Base-by-base conservation (phyloP, 30 jellyfish, hydroid and myxozoan genomes). In the Chrysaora quinquecirrha region DNA sequence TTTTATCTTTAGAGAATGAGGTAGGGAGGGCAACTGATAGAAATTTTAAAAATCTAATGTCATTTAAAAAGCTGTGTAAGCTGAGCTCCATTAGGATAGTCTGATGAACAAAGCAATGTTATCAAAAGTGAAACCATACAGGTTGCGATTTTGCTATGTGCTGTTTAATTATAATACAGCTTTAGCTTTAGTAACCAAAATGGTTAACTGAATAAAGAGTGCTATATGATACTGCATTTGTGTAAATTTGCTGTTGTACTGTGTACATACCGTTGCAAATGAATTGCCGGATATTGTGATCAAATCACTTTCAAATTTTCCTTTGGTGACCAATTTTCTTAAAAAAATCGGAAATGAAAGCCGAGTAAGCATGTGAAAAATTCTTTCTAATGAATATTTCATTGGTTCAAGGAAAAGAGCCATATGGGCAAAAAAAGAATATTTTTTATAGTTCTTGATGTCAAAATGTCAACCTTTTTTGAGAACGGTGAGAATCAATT, bases 401-500 rank as follows among this genome's bases (percentile, higher is more conserved):
- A 43, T 43, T 43, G 58, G 58, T 43, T 43, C 58, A 43, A 43
- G 58, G 58, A 43, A 43, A 43, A 43, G 58, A 43, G 58, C 58
- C 58, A 43, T 43, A 43, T 43, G 58, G 58, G 58, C 58, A 9
- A 43, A 43, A 43, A 43, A 43, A 43, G 58, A 43, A 43, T 6
- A 43, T 43, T 43, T 9, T 43, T 43, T 43, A 9, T 6, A 43
- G 58, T 43, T 43, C 16, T 43, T 43, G 58, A 43, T 6, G 58
- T 43, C 58, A 43, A 43, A 43, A 43, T 16, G 58, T 43, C 58
- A 43, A 43, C 58, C 58, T 43, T 43, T 43, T 43, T n/a, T n/a
- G n/a, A n/a, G n/a, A n/a, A n/a, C n/a, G n/a, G 58, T 43, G 58
- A 43, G 58, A 43, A 43, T 43, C 58, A 43, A 43, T 16, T 43